A percentile compares a stretch with the other conserved stretches of the same genome.
Evolutionary conservation across 2,888 invertebrate species (phyloP).

Genomic region (Cephus rjabovi): DNA sequence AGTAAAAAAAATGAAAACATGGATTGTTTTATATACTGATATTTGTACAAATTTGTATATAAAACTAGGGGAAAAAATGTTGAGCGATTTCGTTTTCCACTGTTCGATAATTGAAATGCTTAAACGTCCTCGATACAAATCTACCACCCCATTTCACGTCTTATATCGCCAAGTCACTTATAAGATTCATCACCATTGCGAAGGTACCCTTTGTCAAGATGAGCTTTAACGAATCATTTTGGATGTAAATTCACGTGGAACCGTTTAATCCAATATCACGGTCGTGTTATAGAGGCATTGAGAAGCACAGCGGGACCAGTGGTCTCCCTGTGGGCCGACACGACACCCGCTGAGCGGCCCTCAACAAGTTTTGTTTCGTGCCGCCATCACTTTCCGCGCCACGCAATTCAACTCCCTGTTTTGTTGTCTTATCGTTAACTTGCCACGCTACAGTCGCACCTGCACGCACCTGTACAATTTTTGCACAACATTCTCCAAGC

Average conservation of each 20-base stretch:
- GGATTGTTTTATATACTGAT: background rate
- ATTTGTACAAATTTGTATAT: background rate
- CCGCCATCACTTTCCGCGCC: conserved; percentile 8
- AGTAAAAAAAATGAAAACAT: background rate
- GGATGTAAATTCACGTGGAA: conserved; percentile 34
- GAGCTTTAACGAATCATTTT: conserved; percentile 21
- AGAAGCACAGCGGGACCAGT: conserved; percentile 42
- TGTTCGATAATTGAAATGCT: background rate
- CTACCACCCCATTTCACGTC: background rate
- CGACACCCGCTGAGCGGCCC: conserved; percentile 38
- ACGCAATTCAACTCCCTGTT: background rate
- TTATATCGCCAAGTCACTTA: background rate
- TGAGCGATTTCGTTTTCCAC: background rate
- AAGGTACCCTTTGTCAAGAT: conserved; percentile 1
- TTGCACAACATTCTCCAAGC: background rate
- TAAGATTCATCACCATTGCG: background rate
- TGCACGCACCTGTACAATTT: background rate
- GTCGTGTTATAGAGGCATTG: conserved; percentile 36
- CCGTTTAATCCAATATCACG: conserved; percentile 46
- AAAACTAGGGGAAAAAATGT: background rate
- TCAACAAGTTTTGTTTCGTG: conserved; percentile 17
- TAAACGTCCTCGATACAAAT: background rate
- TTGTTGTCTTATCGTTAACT: background rate
- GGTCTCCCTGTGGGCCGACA: conserved; percentile 38
- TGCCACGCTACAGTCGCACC: background rate